These are phyloP conservation scores for Urocolius indicus DNA, from an alignment of 2,113 vertebrate genomes.

Conservation along the genomic window DNA sequence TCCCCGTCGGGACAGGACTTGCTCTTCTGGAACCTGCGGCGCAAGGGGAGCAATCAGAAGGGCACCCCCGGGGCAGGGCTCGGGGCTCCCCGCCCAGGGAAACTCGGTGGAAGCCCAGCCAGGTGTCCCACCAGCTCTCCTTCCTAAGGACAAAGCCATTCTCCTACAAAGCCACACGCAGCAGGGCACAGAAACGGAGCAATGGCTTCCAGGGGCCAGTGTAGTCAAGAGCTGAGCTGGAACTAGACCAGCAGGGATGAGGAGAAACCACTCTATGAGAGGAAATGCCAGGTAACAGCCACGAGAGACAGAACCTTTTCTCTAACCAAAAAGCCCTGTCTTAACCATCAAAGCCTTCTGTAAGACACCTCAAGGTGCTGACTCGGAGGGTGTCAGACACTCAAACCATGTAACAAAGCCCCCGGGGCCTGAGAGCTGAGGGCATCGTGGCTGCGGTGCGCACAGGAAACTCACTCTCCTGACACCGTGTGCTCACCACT, in stretches of 20 bases:
- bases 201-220: background rate
- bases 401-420: constrained; percentile 17
- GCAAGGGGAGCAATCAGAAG: background rate
- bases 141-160: background rate
- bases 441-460: background rate
- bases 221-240: background rate
- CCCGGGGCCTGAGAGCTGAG: background rate
- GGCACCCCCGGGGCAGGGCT: background rate
- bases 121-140: background rate
- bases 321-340: background rate
- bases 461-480: background rate
- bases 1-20: constrained; percentile 86
- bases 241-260: background rate
- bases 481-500: background rate
- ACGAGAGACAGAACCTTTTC: background rate
- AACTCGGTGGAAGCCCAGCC: background rate
- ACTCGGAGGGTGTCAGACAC: background rate
- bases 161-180: background rate
- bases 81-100: background rate
- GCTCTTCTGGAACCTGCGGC: constrained; percentile 79
- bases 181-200: background rate
- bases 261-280: background rate
- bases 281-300: background rate
- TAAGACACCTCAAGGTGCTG: background rate
- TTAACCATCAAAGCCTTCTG: background rate